Evolutionary conservation across 2,113 vertebrate genomes (phyloP), one percentile per base, ranked within the genome.

Genomic region (Scomber scombrus): DNA sequence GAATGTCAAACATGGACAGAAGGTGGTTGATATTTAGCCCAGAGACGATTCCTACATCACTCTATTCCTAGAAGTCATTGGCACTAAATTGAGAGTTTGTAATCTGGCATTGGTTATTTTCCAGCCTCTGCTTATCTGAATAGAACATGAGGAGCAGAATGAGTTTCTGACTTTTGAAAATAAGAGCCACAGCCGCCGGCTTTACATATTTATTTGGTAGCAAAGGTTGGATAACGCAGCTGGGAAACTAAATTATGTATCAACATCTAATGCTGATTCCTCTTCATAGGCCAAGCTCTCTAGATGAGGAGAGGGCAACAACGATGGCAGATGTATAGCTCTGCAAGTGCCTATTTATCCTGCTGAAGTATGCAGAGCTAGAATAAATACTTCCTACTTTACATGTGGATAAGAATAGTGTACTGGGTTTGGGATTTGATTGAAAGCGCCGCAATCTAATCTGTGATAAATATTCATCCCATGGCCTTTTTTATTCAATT

Each of bases 191-290:
- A 56, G 67, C 78, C 15, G 11, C 70, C 23, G 45, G 80, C 52
- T 92, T 90, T 91, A 86, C 84, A 83, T 90, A 84, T 91, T 92
- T 88, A 91, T 93, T 91, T 82, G 67, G 87, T 86, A 71, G 80
- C 89, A 91, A 88, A 93, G 87, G 86, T 88, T 91, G 81, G 45
- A 84, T 80, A 84, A 84, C 79, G 34, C 76, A 85, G 75, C 73
- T 72, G 78, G 71, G 61, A 66, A 89, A 84, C 58, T 87, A 88
- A 94, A 94, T 93, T 84, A 92, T 91, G 62, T 84, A 85, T 90
- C 71, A 58, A 74, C 80, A 70, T 80, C 68, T 73, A 86, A 90
- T 66, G 62, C 74, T 61, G 74, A 69, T 84, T 93, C 74, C 49
- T 85, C 64, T 89, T 80, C 71, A 79, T 55, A 62, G 77, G 74